These are phyloP conservation scores for Ctenoplectra terminalis DNA, from an alignment of 1,140 invertebrate genomes.

Conservation along the genomic window DNA sequence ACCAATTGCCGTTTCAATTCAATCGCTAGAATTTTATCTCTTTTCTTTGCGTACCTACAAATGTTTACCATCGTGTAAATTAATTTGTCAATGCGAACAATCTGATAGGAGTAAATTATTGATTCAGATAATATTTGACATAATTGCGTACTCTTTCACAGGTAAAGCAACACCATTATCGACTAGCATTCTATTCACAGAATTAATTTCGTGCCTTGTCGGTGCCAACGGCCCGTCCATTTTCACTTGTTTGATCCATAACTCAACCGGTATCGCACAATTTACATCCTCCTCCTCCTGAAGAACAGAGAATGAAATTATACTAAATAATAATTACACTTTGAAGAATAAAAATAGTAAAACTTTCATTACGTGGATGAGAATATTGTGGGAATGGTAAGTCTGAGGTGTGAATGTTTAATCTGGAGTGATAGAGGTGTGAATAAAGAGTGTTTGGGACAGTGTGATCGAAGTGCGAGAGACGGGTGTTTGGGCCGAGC, in stretches of 20 bases:
- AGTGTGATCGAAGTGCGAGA: no score
- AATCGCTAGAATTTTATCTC: constrained; percentile 65
- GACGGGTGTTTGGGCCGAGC: no score
- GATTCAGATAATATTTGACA: background rate
- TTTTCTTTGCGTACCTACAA: constrained; percentile 34
- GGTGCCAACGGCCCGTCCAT: constrained; percentile 82
- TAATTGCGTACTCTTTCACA: constrained; percentile 74
- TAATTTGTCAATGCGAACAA: background rate
- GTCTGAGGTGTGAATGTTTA: no score
- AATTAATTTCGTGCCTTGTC: constrained; percentile 81
- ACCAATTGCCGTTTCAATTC: constrained; percentile 71
- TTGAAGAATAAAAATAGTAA: no score
- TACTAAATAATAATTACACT: background rate
- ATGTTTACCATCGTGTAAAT: background rate
- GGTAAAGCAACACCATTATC: constrained; percentile 84
- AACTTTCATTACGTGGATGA: no score
- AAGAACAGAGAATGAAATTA: background rate
- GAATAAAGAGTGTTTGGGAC: no score
- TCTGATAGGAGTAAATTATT: background rate
- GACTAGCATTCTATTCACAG: constrained; percentile 83
- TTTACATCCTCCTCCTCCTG: constrained; percentile 18
- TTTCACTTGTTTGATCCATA: constrained; percentile 82
- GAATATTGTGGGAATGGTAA: no score
- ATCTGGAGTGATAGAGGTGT: no score
- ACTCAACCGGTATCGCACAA: constrained; percentile 82